phyloP scores from a whole-genome alignment of 2,797 vertebrate species.

The Takifugu rubripes region DNA sequence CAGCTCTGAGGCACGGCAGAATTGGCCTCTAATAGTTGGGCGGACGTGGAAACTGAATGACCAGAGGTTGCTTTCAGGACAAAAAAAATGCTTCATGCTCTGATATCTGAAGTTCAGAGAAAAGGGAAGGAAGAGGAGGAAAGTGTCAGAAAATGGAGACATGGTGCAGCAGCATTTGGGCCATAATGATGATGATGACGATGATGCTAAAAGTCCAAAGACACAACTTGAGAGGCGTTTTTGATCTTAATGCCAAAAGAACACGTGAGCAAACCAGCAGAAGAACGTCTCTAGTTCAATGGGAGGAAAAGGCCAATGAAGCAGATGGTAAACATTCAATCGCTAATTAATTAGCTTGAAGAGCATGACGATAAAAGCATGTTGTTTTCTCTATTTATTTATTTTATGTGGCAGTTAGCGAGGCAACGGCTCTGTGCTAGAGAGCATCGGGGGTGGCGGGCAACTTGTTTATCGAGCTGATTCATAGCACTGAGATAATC shows the following conservation, averaged over 20 bases:
- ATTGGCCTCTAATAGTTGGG: conserved; percentile 46
- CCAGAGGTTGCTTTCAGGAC: conserved; percentile 35
- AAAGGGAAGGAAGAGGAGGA: conserved; percentile 7
- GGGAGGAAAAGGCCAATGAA: conserved; percentile 13
- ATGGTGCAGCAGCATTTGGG: conserved; percentile 6
- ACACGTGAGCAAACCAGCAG: conserved; percentile 18
- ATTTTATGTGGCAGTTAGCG: conserved; percentile 41
- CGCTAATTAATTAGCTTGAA: conserved; percentile 35
- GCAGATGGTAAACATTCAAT: conserved; percentile 10
- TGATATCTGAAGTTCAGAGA: conserved; percentile 28
- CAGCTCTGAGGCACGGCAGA: conserved; percentile 47
- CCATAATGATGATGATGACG: conserved; percentile 22
- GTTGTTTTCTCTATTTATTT: conserved; percentile 31
- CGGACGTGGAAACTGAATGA: conserved; percentile 43
- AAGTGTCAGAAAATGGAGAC: conserved; percentile 27
- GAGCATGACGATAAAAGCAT: conserved; percentile 22
- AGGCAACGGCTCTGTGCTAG: conserved; percentile 38
- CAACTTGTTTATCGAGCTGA: conserved; percentile 63
- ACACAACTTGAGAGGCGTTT: conserved; percentile 21
- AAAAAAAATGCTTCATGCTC: conserved; percentile 37
- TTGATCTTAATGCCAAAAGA: conserved; percentile 29
- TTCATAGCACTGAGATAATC: conserved; percentile 61
- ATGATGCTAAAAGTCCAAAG: conserved; percentile 27
- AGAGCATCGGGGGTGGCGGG: conserved; percentile 27
- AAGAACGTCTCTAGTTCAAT: conserved; percentile 22